Evolutionary conservation across 2,888 invertebrate genomes (phyloP), one percentile per base, ranked within the genome.

Genomic region (Leucoma salicis): DNA sequence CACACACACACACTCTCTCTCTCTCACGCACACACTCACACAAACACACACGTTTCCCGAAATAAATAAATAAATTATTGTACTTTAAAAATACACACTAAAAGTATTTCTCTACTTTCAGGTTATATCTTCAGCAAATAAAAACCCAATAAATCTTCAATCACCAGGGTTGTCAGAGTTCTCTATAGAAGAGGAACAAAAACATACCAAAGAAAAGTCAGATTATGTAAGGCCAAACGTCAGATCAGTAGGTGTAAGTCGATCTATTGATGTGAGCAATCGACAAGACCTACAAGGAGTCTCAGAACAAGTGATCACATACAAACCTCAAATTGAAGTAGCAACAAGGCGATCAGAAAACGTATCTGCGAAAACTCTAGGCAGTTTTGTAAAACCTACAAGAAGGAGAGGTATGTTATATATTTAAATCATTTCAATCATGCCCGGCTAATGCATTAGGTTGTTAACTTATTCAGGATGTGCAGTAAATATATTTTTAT

Each of bases 101-200:
- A 29, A 3, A 14, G 2, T 15, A 15, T 4, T n/a, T 27, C 8
- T 40, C 14, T 12, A 27, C 7, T 58, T 58, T 4, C 61, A 58
- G 58, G 25, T 46, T 13, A 25, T 50, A 41, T 31, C 48, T 28
- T 42, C 62, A 24, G 47, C 57, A 4, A 39, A 35, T 34, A 61
- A 60, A 39, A 57, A 25, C 25, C 27, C 43, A 34, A 1, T 12
- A 14, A 15, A 12, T 12, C 14, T 24, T 8, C 43, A 35, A n/a
- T 35, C 18, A 11, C 21, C 31, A 10, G 27, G 6, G 5, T 35
- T 32, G 11, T 18, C 31, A 28, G 14, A 27, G 0, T 32, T 39
- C 3, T n/a, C 29, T 18, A 6, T 18, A 6, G 32, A 35, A 10
- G 35, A 35, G 5, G 27, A 13, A 12, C 35, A 43, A 31, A n/a